These are phyloP conservation scores for Oncorhynchus clarkii DNA, from an alignment of 2,113 vertebrate species.

Conservation along the genomic window DNA sequence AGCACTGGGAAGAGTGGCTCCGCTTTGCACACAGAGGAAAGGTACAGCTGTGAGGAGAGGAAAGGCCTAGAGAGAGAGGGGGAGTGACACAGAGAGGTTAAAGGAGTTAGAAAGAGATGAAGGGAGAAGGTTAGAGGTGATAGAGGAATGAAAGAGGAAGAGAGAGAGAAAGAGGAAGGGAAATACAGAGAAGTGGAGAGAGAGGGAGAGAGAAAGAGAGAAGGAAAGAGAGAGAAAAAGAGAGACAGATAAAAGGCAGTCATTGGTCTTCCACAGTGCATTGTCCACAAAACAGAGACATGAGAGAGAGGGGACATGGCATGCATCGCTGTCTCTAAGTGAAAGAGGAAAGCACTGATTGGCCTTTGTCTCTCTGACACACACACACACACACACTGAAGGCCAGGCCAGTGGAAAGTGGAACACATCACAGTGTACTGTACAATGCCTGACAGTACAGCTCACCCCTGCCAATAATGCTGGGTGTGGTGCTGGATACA, in stretches of 20 bases:
- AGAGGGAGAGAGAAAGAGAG: conserved; percentile 17
- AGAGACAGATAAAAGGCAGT: conserved; percentile 1
- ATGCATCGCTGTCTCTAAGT: conserved; percentile 14
- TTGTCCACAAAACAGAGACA: conserved; percentile 27
- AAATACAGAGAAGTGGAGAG: background rate
- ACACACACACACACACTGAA: background rate
- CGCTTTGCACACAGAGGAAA: conserved; percentile 17
- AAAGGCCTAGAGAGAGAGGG: background rate
- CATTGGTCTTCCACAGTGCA: conserved; percentile 13
- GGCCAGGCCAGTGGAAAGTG: conserved; percentile 15
- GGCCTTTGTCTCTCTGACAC: conserved; percentile 9
- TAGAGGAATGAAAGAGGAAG: background rate
- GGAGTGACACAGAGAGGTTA: conserved; percentile 28
- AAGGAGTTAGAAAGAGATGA: background rate
- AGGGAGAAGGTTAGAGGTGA: background rate
- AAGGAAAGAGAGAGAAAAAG: conserved; percentile 17
- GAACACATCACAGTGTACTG: conserved; percentile 25
- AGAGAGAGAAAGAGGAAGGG: background rate
- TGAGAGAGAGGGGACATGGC: background rate
- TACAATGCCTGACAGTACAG: conserved; percentile 18
- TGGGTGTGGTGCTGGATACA: conserved; percentile 40
- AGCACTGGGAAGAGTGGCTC: conserved; percentile 1
- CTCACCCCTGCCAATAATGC: conserved; percentile 20
- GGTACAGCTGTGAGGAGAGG: conserved; percentile 39
- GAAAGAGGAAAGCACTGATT: conserved; percentile 17